Evolutionary conservation across 92 coral and sea anemone species (phyloP), one percentile per base, ranked within the genome.

Genomic region (Chrysogorgia sp.): DNA sequence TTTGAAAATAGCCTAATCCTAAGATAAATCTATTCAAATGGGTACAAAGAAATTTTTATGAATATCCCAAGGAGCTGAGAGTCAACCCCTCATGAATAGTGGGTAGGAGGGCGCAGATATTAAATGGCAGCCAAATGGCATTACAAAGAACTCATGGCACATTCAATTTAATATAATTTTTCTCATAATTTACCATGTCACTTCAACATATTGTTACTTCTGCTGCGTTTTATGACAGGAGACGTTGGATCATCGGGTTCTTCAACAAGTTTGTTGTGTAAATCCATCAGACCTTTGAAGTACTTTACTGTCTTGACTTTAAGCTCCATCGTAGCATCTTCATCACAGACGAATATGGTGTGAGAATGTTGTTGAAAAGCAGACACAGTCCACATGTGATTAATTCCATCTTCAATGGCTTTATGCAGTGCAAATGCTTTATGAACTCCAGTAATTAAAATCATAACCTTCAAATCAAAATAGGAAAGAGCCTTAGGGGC

Each of bases 311-410:
- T 96, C 71, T 90, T 88, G 24, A 96, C 99, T 69, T 90, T 89
- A 63, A 96, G 88, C 75, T 96, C 99, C 82, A 96, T 82, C 0
- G 99, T 96, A 61, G 99, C 99, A 53, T 96, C 99, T 22, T 96
- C 99, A 41, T 96, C 99, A 52, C 91, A 89, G 35, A 96, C 90
- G 76, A 96, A 96, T 21, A 83, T 89, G 32, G 99, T 92, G 55
- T 70, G 88, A 12, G 97, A 96, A 35, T 96, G 99, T 76, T 89
- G 97, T 58, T 96, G 99, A 79, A 96, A 96, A 45, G 99, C 99
- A 0, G 99, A 96, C 34, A 92, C 99, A 12, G 99, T 96, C 85
- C 88, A 96, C 90, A 96, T 89, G 82, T 96, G 99, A 58, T 92
- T 96, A 41, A 96, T 89, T 40, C 99, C 99, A 61, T 90, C 92